phyloP scores from a whole-genome alignment of 2,797 vertebrate species.

The Nannoperca australis region DNA sequence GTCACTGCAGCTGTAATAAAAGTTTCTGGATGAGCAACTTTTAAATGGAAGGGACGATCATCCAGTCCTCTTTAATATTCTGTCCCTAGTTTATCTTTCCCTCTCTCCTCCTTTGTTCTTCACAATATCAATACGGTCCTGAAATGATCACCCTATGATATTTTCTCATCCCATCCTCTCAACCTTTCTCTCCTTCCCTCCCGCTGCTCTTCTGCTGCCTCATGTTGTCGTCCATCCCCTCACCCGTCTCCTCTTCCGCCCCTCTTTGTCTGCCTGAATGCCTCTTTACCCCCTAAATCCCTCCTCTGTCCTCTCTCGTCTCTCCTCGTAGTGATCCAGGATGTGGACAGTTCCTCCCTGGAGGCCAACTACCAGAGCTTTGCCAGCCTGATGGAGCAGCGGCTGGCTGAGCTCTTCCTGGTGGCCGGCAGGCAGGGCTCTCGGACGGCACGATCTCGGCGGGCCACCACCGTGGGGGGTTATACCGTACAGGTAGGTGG shows the following conservation, averaged over 20 bases:
- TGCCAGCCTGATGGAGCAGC: conserved; percentile 95
- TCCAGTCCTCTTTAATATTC: conserved; percentile 28
- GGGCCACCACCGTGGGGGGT: conserved; percentile 91
- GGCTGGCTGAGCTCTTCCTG: conserved; percentile 94
- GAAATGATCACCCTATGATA: background rate
- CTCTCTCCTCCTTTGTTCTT: background rate
- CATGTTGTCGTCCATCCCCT: background rate
- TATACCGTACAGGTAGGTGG: conserved; percentile 92
- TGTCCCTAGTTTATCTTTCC: conserved; percentile 1
- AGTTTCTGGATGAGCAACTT: conserved; percentile 50
- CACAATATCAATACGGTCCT: conserved; percentile 20
- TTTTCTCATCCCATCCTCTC: conserved; percentile 8
- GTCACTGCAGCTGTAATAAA: conserved; percentile 48
- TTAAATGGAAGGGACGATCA: conserved; percentile 45
- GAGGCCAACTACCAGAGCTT: conserved; percentile 97
- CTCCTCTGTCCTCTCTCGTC: conserved; percentile 30
- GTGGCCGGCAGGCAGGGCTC: conserved; percentile 91
- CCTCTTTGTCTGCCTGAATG: background rate
- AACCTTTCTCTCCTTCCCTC: background rate
- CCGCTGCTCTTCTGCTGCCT: background rate
- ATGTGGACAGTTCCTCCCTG: conserved; percentile 92
- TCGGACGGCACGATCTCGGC: conserved; percentile 80
- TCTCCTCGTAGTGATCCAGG: conserved; percentile 91
- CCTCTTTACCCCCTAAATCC: conserved; percentile 19
- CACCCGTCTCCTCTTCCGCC: conserved; percentile 10